A percentile compares a stretch with the other conserved stretches of the same genome.
Evolutionary conservation across 1,140 invertebrate genomes (phyloP).

Genomic region (Drosophila seguyi): DNA sequence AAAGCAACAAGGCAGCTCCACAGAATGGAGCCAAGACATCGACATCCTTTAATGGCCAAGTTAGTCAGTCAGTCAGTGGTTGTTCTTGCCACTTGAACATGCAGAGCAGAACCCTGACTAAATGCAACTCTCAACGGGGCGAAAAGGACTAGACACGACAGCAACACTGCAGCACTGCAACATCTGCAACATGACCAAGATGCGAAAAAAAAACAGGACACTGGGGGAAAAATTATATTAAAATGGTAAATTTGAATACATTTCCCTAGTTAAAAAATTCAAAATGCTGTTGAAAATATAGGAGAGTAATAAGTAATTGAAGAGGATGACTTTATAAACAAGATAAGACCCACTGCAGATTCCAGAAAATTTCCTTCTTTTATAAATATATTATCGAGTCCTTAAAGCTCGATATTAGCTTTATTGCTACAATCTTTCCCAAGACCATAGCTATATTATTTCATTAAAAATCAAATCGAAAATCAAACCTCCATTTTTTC

Average conservation of each 20-base stretch:
- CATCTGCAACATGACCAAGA: conserved; percentile 33
- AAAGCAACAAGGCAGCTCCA: conserved; percentile 1
- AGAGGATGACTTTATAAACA: too few relatives aligned
- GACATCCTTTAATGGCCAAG: conserved; percentile 78
- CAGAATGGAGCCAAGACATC: conserved; percentile 37
- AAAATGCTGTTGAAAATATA: not conserved
- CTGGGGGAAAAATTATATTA: conserved; percentile 8
- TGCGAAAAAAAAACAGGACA: conserved; percentile 5
- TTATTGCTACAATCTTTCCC: too few relatives aligned
- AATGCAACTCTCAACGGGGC: conserved; percentile 75
- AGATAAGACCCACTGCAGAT: too few relatives aligned
- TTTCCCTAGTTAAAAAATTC: too few relatives aligned
- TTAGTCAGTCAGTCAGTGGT: conserved; percentile 43
- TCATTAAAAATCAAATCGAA: not conserved
- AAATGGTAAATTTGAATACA: not conserved
- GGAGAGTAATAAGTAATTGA: not conserved
- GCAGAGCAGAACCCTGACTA: conserved; percentile 76
- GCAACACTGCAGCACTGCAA: conserved; percentile 31
- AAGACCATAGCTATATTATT: too few relatives aligned
- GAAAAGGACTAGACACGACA: conserved; percentile 44
- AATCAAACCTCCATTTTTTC: not conserved
- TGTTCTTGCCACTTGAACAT: conserved; percentile 72
- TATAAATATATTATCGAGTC: too few relatives aligned
- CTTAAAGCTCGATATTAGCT: too few relatives aligned
- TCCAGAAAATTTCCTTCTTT: too few relatives aligned